Percentiles rank a stretch among this genome's conserved stretches.
These are phyloP conservation scores for Himalopsyche tibetana DNA, from an alignment of 2,888 invertebrate genomes.

Conservation along the genomic window DNA sequence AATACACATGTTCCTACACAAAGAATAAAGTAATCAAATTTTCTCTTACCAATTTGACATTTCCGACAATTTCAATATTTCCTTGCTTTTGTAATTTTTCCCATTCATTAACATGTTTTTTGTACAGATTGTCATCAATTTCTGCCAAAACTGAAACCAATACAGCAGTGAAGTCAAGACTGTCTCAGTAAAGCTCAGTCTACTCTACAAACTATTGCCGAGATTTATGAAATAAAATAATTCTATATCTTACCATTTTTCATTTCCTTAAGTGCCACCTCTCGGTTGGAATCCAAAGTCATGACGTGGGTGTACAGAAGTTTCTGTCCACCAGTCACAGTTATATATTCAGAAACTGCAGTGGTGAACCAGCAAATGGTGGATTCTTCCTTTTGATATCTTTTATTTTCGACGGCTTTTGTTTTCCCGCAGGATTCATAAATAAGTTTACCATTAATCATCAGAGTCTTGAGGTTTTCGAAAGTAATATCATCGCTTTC, in stretches of 20 bases:
- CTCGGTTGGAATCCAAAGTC: conserved; percentile 68
- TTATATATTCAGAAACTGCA: conserved; percentile 51
- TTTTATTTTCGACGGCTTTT: conserved; percentile 57
- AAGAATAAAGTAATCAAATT: no score
- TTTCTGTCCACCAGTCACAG: not conserved
- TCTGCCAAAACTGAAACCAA: conserved; percentile 63
- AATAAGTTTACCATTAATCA: conserved; percentile 39
- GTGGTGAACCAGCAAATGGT: conserved; percentile 62
- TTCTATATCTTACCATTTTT: conserved; percentile 67
- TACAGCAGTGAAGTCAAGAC: not conserved
- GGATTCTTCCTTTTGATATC: conserved; percentile 59
- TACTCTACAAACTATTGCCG: not conserved
- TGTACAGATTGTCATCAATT: conserved; percentile 65
- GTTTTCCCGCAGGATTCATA: no score
- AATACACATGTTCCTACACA: no score
- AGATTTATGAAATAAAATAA: not conserved
- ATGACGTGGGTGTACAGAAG: conserved; percentile 68
- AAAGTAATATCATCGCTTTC: conserved; percentile 64
- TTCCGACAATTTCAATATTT: conserved; percentile 68
- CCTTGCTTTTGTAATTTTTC: conserved; percentile 69
- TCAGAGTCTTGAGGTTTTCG: conserved; percentile 53
- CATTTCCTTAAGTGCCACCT: conserved; percentile 70
- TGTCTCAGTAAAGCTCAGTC: not conserved
- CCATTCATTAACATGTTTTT: conserved; percentile 69
- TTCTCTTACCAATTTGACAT: conserved; percentile 68